Conservation (phyloP, 2,888 invertebrate species). For the Andrena bicolor region DNA sequence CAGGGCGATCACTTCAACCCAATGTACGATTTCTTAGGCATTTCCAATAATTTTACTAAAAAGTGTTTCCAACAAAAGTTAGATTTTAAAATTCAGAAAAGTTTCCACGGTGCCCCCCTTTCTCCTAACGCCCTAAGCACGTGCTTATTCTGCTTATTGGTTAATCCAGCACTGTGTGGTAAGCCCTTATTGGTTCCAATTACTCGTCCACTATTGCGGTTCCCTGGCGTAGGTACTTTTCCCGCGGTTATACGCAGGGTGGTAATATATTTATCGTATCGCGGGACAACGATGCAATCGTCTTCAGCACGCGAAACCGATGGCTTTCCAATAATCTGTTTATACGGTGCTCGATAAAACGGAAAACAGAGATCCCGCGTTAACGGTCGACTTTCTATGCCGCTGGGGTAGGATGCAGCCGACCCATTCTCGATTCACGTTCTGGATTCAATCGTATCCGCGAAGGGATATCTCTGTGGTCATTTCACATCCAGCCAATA, state of each 20-base stretch:
- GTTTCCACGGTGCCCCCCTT: too few species aligned
- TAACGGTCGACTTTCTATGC: constrained; percentile 30
- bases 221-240: background rate
- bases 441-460: constrained; percentile 47
- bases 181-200: constrained; percentile 2
- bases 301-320: background rate
- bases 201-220: background rate
- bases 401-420: constrained; percentile 24
- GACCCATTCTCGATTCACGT: constrained; percentile 51
- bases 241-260: background rate
- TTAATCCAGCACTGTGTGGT: too few species aligned
- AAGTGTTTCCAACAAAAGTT: too few species aligned
- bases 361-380: constrained; percentile 12
- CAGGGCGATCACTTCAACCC: too few species aligned
- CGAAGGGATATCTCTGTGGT: constrained; percentile 37
- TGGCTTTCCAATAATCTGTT: constrained; percentile 8
- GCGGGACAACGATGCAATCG: background rate
- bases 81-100: too few species aligned
- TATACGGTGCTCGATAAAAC: constrained; percentile 16
- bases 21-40: too few species aligned
- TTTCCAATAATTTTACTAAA: too few species aligned
- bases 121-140: too few species aligned
- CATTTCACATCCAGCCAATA: constrained; percentile 48
- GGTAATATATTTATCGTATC: constrained; percentile 4
- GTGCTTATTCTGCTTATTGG: background rate